Conservation (phyloP, 2,797 vertebrate genomes). For the Pangasius sanitwongsei region DNA sequence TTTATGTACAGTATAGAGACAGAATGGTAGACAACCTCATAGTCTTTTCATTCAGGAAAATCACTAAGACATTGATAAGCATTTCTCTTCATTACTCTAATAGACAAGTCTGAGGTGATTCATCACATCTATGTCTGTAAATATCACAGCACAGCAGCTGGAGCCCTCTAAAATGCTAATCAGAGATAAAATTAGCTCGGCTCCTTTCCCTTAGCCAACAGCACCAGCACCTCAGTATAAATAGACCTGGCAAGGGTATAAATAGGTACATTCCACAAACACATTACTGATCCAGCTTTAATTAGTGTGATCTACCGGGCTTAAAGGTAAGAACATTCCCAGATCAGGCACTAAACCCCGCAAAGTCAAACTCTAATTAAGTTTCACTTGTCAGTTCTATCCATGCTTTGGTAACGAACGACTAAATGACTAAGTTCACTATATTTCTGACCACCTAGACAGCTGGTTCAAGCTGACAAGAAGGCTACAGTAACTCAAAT, state of each 20-base stretch:
- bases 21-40: not conserved
- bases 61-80: not conserved
- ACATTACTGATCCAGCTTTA: slow-evolving; percentile 26
- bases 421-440: not conserved
- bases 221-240: slow-evolving; percentile 30
- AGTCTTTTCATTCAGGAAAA: not conserved
- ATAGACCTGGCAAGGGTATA: slow-evolving; percentile 36
- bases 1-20: not conserved
- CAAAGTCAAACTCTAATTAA: not conserved
- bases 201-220: slow-evolving; percentile 23
- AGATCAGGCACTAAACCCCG: not conserved
- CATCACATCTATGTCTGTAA: not conserved
- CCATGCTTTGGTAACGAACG: not conserved
- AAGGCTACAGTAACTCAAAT: not conserved
- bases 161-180: slow-evolving; percentile 53
- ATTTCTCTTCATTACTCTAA: slow-evolving; percentile 17
- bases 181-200: slow-evolving; percentile 54
- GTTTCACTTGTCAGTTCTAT: not conserved
- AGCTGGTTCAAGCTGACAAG: not conserved
- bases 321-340: slow-evolving; percentile 31
- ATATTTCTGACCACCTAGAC: not conserved
- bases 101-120: not conserved
- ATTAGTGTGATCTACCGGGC: slow-evolving; percentile 6
- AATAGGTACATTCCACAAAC: slow-evolving; percentile 47
- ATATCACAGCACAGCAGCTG: slow-evolving; percentile 35